Evolutionary conservation across 2,888 invertebrate genomes (phyloP).

Genomic region (Criorhina ranunculi): DNA sequence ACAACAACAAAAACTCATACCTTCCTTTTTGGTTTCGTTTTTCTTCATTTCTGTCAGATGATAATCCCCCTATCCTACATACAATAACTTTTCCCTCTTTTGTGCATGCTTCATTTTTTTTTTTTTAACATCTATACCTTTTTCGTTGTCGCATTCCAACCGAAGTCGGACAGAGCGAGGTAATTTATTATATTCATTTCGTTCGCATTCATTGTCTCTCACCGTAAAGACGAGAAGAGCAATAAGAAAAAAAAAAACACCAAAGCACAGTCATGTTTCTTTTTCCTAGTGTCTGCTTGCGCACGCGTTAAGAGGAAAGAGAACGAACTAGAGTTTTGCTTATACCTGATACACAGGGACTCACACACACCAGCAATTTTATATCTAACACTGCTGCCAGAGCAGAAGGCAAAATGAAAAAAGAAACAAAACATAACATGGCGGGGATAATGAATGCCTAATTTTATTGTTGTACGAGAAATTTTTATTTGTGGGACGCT

Average conservation of each 20-base stretch:
- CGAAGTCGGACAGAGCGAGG: slow-evolving; percentile 46
- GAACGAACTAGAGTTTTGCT: slow-evolving; percentile 45
- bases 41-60: slow-evolving; percentile 18
- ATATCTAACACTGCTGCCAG: slow-evolving; percentile 52
- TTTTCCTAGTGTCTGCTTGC: slow-evolving; percentile 16
- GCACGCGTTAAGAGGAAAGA: slow-evolving; percentile 74
- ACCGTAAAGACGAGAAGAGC: slow-evolving; percentile 33
- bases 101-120: slow-evolving; percentile 58
- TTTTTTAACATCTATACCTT: slow-evolving; percentile 34
- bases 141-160: slow-evolving; percentile 73
- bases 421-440: slow-evolving; percentile 74
- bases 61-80: slow-evolving; percentile 35
- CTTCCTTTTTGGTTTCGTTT: slow-evolving; percentile 27
- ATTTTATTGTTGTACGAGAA: slow-evolving; percentile 32
- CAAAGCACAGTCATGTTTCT: slow-evolving; percentile 29
- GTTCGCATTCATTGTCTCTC: slow-evolving; percentile 70
- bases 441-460: slow-evolving; percentile 73
- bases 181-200: slow-evolving; percentile 76
- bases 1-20: slow-evolving; percentile 39
- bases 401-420: slow-evolving; percentile 71
- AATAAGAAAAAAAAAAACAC: slow-evolving; percentile 35
- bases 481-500: slow-evolving; percentile 29
- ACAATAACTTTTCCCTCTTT: slow-evolving; percentile 39
- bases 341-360: slow-evolving; percentile 75
- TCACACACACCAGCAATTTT: slow-evolving; percentile 24